Evolutionary conservation across 2,797 vertebrate species (phyloP), one percentile per base, ranked within the genome.

Genomic region (Crax fasciolata): DNA sequence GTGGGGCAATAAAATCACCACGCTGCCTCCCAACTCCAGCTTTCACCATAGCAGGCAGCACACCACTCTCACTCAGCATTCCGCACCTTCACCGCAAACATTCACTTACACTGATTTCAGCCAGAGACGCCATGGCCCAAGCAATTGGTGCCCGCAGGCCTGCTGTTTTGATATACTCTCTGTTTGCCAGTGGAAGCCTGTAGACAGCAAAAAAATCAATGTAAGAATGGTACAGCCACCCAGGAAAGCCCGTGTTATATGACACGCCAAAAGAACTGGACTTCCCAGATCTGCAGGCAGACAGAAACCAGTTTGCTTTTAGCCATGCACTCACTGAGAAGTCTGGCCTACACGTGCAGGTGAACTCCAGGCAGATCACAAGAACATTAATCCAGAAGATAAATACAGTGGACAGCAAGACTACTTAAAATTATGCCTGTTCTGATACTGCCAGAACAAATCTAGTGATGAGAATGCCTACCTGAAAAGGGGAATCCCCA

Each of bases 401-500:
- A 66, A 59, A 74, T 18, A 52, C 8, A 32, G 54, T 9, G 13
- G 21, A 63, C 20, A 80, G 52, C 4, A 52, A 35, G 15, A 87
- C 38, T 44, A 13, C 20, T 59, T 28, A 63, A 89, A 81, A 62
- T 44, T 5, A 17, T 25, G 43, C 30, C 27, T 30, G 21, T 58
- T 73, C 72, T 58, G 61, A 61, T 13, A 43, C 25, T 67, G 23
- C 28, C 58, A 55, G 10, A 4, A 84, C 25, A 86, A 76, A 88
- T 6, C 12, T 5, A 15, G 28, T 27, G 62, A 82, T 39, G 16
- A 44, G 48, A 61, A 61, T 6, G 41, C 38, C 66, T 96, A 99
- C 99, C 99, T 99, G 97, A 98, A 98, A n/a, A 99, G 84, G 63
- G 99, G 98, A 87, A 99, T 98, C 68, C 99, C 99, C 61, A 98